Evolutionary conservation across 2,888 invertebrate genomes (phyloP).

Genomic region (Notodonta dromedarius): DNA sequence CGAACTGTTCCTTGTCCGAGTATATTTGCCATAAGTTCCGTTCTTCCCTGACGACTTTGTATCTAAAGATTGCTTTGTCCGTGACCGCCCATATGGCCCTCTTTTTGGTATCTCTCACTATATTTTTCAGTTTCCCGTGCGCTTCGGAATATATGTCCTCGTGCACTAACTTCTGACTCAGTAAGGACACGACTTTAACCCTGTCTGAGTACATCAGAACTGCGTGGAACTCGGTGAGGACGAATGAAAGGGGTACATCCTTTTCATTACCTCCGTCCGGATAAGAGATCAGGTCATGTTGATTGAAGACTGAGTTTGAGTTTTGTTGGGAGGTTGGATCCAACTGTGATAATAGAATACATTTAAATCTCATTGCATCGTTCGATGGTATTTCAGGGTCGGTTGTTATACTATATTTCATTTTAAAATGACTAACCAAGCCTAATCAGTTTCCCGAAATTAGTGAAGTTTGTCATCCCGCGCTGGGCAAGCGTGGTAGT

Average conservation of each 20-base stretch:
- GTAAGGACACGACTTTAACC: conserved; percentile 92
- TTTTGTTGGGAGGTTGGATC: conserved; percentile 78
- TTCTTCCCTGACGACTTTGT: conserved; percentile 92
- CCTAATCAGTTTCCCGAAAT: too few relatives aligned
- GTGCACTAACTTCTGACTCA: conserved; percentile 94
- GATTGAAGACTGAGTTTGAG: conserved; percentile 76
- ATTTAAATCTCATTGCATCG: too few relatives aligned
- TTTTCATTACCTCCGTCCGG: conserved; percentile 67
- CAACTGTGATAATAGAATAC: conserved; percentile 67
- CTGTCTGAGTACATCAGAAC: conserved; percentile 92
- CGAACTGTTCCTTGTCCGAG: conserved; percentile 93
- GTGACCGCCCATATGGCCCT: conserved; percentile 94
- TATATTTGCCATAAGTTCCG: conserved; percentile 95
- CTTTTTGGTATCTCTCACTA: conserved; percentile 91
- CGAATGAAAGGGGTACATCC: conserved; percentile 88
- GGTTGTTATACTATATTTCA: too few relatives aligned
- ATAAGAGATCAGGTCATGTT: conserved; percentile 71
- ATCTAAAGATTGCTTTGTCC: conserved; percentile 92
- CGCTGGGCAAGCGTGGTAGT: too few relatives aligned
- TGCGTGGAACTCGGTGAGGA: conserved; percentile 95
- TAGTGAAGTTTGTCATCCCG: too few relatives aligned
- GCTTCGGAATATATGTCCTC: conserved; percentile 93
- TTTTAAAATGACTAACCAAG: too few relatives aligned
- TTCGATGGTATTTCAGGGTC: too few relatives aligned
- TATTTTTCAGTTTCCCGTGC: conserved; percentile 91